These are phyloP conservation scores for Lynx canadensis DNA, from an alignment of 2,113 vertebrate species.

Conservation along the genomic window DNA sequence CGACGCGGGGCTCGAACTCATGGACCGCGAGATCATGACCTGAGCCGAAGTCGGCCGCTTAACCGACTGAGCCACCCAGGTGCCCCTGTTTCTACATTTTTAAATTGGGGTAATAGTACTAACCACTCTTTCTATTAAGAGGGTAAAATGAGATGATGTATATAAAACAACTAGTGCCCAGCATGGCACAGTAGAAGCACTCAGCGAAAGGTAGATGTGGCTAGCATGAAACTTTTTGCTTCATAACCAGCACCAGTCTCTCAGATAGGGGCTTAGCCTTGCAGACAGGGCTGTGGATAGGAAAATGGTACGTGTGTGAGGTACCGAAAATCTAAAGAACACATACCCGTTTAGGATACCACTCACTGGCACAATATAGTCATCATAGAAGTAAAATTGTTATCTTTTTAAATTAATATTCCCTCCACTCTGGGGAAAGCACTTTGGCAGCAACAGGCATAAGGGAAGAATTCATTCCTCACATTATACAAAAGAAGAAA, in stretches of 20 bases:
- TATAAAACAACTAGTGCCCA: not conserved
- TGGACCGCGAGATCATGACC: too few relatives aligned
- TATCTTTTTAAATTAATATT: not conserved
- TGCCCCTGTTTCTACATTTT: not conserved
- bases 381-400: not conserved
- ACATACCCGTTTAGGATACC: not conserved
- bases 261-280: not conserved
- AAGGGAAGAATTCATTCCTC: not conserved
- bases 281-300: not conserved
- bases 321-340: not conserved
- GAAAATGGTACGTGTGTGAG: not conserved
- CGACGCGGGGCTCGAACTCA: too few relatives aligned
- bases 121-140: not conserved
- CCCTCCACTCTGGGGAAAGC: not conserved
- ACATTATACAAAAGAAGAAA: not conserved
- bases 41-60: too few relatives aligned
- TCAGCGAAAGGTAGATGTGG: not conserved
- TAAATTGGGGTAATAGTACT: not conserved
- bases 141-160: not conserved
- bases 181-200: not conserved
- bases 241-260: not conserved
- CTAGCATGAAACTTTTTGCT: not conserved
- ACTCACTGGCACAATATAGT: not conserved
- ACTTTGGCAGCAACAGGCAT: not conserved
- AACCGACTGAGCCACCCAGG: too few relatives aligned